phyloP scores from a whole-genome alignment of 2,113 vertebrate genomes.

The Tachycineta bicolor region DNA sequence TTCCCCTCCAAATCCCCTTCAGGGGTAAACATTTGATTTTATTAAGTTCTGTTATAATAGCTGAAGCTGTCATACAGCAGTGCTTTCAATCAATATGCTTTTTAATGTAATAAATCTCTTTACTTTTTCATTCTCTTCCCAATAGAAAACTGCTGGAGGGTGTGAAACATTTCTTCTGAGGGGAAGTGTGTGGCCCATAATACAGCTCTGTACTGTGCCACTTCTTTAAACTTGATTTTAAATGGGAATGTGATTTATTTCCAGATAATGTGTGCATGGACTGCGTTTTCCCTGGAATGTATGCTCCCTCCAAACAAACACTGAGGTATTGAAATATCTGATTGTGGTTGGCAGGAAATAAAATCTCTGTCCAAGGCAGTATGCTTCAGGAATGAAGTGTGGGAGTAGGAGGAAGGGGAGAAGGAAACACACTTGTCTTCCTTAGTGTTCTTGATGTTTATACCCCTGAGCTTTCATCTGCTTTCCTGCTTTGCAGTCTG shows the following conservation, averaged over 20 bases:
- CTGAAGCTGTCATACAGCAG: background rate
- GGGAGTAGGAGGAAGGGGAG: background rate
- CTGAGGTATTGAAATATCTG: background rate
- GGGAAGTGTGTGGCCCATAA: background rate
- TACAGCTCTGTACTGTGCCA: background rate
- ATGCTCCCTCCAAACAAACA: background rate
- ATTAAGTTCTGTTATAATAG: slow-evolving; percentile 51
- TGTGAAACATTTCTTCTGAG: slow-evolving; percentile 53
- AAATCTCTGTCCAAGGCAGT: background rate
- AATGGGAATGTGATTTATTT: slow-evolving; percentile 22
- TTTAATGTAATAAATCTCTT: slow-evolving; percentile 57
- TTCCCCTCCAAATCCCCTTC: background rate
- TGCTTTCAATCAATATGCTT: slow-evolving; percentile 38
- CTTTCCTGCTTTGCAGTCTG: background rate
- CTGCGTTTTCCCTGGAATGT: background rate
- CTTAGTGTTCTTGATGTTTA: background rate
- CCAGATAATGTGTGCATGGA: background rate
- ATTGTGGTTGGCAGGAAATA: background rate
- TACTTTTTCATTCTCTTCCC: slow-evolving; percentile 30
- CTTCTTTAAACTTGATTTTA: background rate
- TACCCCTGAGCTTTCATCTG: background rate
- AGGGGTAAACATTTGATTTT: slow-evolving; percentile 70
- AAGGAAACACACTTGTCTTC: background rate
- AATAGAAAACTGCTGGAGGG: slow-evolving; percentile 41
- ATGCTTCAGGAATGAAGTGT: background rate